Evolutionary conservation across 2,113 vertebrate species (phyloP).

Genomic region (Pygoscelis adeliae): DNA sequence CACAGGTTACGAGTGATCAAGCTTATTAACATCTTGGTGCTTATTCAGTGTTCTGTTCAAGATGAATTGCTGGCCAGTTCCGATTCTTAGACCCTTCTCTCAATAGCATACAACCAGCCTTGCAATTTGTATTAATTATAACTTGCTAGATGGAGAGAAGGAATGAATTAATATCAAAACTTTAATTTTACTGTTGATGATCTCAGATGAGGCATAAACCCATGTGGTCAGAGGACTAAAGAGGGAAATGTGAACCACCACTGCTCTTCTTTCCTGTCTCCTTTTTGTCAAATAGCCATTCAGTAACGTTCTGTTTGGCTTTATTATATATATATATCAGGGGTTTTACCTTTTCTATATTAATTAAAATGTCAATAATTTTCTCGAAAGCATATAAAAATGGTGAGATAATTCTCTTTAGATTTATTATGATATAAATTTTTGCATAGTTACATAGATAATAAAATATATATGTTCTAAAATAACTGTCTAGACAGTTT

Average conservation of each 20-base stretch:
- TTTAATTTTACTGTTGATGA: conserved; percentile 13
- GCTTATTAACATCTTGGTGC: conserved; percentile 44
- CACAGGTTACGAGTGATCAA: conserved; percentile 35
- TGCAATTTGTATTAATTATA: conserved; percentile 19
- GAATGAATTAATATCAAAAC: conserved; percentile 13
- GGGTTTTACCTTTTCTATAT: not conserved
- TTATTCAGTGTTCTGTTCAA: not conserved
- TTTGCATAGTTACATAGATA: not conserved
- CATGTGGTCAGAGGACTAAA: not conserved
- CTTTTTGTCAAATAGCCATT: not conserved
- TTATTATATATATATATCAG: not conserved
- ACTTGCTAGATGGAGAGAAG: not conserved
- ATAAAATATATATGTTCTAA: not conserved
- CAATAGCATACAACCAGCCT: not conserved
- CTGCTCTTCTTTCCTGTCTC: not conserved
- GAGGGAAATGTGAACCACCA: not conserved
- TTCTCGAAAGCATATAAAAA: not conserved
- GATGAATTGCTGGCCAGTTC: not conserved
- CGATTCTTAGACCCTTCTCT: not conserved
- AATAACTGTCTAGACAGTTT: not conserved
- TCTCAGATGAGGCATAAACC: conserved; percentile 15
- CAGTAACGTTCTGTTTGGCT: not conserved
- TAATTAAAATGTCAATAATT: not conserved
- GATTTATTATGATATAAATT: not conserved
- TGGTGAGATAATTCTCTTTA: not conserved